These are phyloP conservation scores for Trachelus stipa DNA, from an alignment of 2,888 invertebrate genomes.

Conservation along the genomic window DNA sequence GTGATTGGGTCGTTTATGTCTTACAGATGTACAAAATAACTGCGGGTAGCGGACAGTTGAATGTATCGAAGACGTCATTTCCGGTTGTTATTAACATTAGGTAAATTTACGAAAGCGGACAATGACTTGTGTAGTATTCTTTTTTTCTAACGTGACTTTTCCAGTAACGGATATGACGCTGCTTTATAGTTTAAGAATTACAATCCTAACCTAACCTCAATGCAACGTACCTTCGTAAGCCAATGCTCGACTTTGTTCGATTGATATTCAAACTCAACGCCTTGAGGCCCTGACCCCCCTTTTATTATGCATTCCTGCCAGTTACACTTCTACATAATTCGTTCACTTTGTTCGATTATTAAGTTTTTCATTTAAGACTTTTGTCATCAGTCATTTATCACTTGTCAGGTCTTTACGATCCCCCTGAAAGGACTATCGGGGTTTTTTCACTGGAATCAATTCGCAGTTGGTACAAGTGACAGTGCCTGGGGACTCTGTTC, in stretches of 20 bases:
- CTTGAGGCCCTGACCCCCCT: neutral
- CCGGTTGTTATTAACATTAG: no score
- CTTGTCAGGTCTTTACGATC: neutral
- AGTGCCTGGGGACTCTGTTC: neutral
- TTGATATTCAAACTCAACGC: neutral
- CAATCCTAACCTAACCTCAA: no score
- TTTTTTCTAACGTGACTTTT: no score
- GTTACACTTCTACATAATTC: neutral
- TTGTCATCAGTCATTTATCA: neutral
- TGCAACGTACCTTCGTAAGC: no score
- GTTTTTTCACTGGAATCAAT: neutral
- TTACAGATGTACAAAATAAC: no score
- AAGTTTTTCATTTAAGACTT: conserved; percentile 14
- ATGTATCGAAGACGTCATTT: no score
- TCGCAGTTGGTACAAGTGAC: neutral
- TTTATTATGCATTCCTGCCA: neutral
- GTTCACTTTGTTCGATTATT: neutral
- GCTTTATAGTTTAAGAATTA: no score
- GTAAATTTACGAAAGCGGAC: no score
- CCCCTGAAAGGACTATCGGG: neutral
- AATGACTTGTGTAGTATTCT: no score
- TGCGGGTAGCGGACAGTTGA: no score
- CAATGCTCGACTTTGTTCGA: neutral
- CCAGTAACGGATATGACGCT: no score
- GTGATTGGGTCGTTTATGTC: no score